Base-by-base conservation (phyloP, 2,888 invertebrate species). In the Eilema sororculum region DNA sequence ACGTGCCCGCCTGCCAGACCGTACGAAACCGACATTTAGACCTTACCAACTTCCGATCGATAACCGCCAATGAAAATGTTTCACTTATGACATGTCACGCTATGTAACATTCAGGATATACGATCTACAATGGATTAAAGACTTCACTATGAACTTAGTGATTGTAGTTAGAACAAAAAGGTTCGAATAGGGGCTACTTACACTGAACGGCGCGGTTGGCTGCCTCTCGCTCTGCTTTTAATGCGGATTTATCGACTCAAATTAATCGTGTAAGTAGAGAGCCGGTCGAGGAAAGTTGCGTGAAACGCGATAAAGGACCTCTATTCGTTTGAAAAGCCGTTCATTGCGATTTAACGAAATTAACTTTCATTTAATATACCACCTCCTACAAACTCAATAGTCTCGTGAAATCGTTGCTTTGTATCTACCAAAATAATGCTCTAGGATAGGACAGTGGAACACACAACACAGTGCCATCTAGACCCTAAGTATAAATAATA, bases 241-340 rank as follows among this genome's bases (percentile, higher is more conserved):
- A 94, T 95, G 88, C 90, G 93, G 94, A 94, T 94, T 94, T 95
- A 95, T 94, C 90, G 94, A 91, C 93, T 94, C 93, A 95, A 95
- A 95, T 95, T 94, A 94, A 95, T 94, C 94, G 94, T 93, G 92
- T 93, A 93, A 94, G 93, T 91, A 91, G 92, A 90, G 90, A 91
- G 87, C 87, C 84, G 87, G 87, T 87, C 84, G 89, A 89, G 90
- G 90, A 93, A 93, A 92, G 90, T 93, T 92, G 93, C 93, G 93
- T 94, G 90, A 91, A 93, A 93, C 87, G 87, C 91, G 91, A 93
- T 92, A 92, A 92, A 91, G 89, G 89, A 90, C 89, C 89, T 86
- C 86, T 86, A 87, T 90, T 90, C 88, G 86, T 89, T 90, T 83
- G 86, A 86, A 88, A 89, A 88, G 86, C 86, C 84, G 87, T 90